phyloP scores from a whole-genome alignment of 1,140 invertebrate genomes.

The Augochlora pura region DNA sequence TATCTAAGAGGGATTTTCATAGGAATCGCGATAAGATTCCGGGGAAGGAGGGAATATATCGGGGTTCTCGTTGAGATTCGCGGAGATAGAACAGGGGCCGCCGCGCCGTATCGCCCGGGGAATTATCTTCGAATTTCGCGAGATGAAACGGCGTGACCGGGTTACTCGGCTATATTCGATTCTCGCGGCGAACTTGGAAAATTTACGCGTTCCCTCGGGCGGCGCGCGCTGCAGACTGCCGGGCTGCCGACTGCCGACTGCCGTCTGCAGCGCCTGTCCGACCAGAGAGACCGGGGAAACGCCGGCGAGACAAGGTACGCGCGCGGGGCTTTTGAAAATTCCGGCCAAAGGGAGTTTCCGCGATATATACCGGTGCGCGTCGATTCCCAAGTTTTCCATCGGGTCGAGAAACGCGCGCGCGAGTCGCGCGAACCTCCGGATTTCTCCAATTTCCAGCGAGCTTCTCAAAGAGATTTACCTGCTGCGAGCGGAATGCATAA shows the following conservation, averaged over 20 bases:
- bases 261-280: no score
- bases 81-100: conserved; percentile 33
- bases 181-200: conserved; percentile 54
- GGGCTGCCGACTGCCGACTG: no score
- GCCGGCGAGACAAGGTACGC: not conserved
- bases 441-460: conserved; percentile 61
- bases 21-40: conserved; percentile 29
- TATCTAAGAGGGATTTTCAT: conserved; percentile 27
- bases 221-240: not conserved
- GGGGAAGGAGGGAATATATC: not conserved
- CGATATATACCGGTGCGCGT: conserved; percentile 27
- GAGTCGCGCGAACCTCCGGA: conserved; percentile 22
- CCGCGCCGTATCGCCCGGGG: conserved; percentile 33
- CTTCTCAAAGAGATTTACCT: conserved; percentile 62
- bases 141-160: conserved; percentile 50
- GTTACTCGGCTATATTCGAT: conserved; percentile 52
- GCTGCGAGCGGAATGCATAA: conserved; percentile 60
- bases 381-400: conserved; percentile 40
- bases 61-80: conserved; percentile 34
- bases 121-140: conserved; percentile 48
- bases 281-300: no score
- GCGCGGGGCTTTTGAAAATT: conserved; percentile 36
- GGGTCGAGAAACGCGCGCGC: conserved; percentile 10
- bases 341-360: conserved; percentile 24
- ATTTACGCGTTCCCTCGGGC: conserved; percentile 53